A percentile compares a stretch with the other conserved stretches of the same genome.
Evolutionary conservation across 2,797 vertebrate genomes (phyloP).

Genomic region (Neosalanx taihuensis): DNA sequence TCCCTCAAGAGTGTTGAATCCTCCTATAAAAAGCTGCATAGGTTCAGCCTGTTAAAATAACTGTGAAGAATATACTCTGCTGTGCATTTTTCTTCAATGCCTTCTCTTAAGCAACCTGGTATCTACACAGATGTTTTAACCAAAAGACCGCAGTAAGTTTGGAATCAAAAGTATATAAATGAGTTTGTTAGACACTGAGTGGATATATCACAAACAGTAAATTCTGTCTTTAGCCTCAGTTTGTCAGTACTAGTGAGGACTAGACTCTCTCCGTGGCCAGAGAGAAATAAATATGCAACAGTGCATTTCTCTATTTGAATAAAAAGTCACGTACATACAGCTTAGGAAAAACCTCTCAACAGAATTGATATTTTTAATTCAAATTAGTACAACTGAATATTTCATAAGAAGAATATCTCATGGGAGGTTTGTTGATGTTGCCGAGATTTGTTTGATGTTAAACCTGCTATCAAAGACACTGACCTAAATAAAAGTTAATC

Average conservation of each 20-base stretch:
- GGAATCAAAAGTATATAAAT: slow-evolving; percentile 28
- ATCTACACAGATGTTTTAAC: background rate
- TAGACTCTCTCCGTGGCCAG: background rate
- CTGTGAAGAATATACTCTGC: slow-evolving; percentile 20
- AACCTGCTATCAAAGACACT: slow-evolving; percentile 27
- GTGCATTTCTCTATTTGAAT: slow-evolving; percentile 2
- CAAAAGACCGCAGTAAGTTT: background rate
- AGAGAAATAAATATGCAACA: slow-evolving; percentile 4
- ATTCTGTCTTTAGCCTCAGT: slow-evolving; percentile 26
- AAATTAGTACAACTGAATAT: slow-evolving; percentile 1
- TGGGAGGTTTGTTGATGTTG: background rate
- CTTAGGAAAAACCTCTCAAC: slow-evolving; percentile 1
- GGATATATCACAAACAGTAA: slow-evolving; percentile 22
- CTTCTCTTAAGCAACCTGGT: background rate
- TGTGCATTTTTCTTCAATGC: slow-evolving; percentile 1
- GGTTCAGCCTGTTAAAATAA: background rate
- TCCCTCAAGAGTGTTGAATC: no score
- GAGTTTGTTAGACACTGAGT: slow-evolving; percentile 26
- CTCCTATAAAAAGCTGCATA: no score
- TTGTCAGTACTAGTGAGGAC: slow-evolving; percentile 18
- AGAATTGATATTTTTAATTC: background rate
- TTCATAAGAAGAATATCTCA: background rate
- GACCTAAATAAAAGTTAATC: slow-evolving; percentile 51
- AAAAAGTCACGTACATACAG: background rate
- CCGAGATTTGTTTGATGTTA: background rate